Conservation (phyloP, 2,797 vertebrate species). For the Naso thynnoides region DNA sequence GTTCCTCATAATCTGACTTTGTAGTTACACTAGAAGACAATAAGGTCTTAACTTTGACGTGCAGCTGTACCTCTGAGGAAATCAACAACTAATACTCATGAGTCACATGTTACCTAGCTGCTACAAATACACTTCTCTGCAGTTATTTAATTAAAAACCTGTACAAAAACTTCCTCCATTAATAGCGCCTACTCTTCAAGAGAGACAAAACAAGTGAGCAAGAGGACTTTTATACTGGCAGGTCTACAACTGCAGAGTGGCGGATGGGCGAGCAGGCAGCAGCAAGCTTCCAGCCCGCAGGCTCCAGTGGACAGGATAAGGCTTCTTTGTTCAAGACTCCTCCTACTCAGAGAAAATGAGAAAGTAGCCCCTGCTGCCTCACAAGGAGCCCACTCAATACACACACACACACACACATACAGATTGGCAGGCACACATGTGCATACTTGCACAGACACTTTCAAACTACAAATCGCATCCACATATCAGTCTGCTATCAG, state of each 20-base stretch:
- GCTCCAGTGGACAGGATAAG: conserved; percentile 90
- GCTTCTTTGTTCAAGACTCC: conserved; percentile 90
- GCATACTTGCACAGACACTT: conserved; percentile 45
- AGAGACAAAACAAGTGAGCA: conserved; percentile 64
- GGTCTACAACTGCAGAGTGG: conserved; percentile 84
- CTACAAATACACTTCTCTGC: conserved; percentile 8
- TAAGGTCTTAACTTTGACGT: not conserved
- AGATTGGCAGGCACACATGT: conserved; percentile 37
- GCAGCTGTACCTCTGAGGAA: not conserved
- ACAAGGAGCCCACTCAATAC: conserved; percentile 85
- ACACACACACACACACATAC: conserved; percentile 37
- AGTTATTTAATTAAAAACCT: conserved; percentile 16
- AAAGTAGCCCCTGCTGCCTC: conserved; percentile 89
- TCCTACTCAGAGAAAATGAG: conserved; percentile 91
- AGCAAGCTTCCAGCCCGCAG: conserved; percentile 86
- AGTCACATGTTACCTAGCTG: conserved; percentile 8
- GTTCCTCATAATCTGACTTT: conserved; percentile 8
- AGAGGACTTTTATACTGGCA: conserved; percentile 52
- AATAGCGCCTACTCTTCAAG: conserved; percentile 35
- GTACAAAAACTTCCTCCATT: conserved; percentile 18
- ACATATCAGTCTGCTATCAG: conserved; percentile 4
- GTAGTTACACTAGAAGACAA: not conserved
- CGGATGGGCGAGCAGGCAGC: conserved; percentile 79
- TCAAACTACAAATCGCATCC: not conserved
- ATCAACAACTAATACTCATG: not conserved